Base-by-base conservation (phyloP, 2,888 invertebrate species). In the Steromphala cineraria region DNA sequence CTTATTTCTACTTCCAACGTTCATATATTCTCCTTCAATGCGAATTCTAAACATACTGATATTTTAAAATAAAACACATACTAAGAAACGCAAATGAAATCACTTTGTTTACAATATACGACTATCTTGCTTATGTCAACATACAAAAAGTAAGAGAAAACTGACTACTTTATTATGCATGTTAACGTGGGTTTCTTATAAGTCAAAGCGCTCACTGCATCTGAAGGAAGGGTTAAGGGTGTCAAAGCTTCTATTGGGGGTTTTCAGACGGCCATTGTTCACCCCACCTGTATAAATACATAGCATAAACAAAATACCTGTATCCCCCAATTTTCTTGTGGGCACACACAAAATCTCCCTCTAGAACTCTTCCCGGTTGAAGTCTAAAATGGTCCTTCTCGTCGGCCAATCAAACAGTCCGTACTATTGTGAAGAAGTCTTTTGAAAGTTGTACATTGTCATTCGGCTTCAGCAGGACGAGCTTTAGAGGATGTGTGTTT, bases 281-380 rank as follows among this genome's bases (percentile, higher is more conserved):
- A 53, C 46, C 36, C 79, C 53, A 82, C 74, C 81, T 75, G 74
- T 79, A 53, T 82, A 74, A 82, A 67, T 79, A 82, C 71, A 21
- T 36, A 46, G 56, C 75, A 79, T 71, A 79, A 75, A 55, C 53
- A 36, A 36, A 74, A 53, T 56, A 71, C 55, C 53, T 31, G 56
- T 46, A 75, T 79, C 74, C 55, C 79, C 75, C 75, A 53, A 79
- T 74, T 79, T 79, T 36, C 74, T 55, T 31, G 56, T 79, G 55
- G 53, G 52, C 52, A 79, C 79, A 79, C 79, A 79, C 31, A 31
- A 55, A 55, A 53, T 79, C 19, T 53, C 46, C 74, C 3, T 56
- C 67, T 78, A 40, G 78, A 53, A 40, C 71, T 71, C 71, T 71
- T 71, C 71, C 40, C 36, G n/a, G 17, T 71, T 36, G 36, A 40